phyloP scores from a whole-genome alignment of 2,113 vertebrate genomes.

The Cynoglossus semilaevis region DNA sequence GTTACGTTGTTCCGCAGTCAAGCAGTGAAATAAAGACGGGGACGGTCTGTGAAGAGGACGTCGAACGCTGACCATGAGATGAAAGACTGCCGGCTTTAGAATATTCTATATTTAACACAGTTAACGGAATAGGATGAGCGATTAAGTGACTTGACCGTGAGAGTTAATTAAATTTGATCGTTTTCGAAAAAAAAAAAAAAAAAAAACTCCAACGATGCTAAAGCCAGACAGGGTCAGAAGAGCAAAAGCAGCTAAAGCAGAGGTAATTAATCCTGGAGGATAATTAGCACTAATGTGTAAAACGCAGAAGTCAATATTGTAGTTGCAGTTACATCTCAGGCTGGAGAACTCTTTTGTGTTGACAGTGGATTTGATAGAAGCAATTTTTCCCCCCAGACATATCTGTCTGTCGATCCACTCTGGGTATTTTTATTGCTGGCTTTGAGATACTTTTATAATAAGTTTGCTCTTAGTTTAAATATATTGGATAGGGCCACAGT shows the following conservation, averaged over 20 bases:
- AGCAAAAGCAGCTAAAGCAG: slow-evolving; percentile 19
- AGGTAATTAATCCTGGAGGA: slow-evolving; percentile 24
- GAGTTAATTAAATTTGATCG: slow-evolving; percentile 55
- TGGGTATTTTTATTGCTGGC: no score
- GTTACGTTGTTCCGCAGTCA: no score
- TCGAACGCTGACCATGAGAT: slow-evolving; percentile 25
- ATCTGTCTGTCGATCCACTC: no score
- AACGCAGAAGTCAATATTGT: slow-evolving; percentile 11
- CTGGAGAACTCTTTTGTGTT: slow-evolving; percentile 15
- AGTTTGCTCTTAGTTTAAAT: no score
- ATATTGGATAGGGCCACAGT: no score
- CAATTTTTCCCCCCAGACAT: no score
- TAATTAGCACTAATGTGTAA: slow-evolving; percentile 1
- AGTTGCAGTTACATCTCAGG: slow-evolving; percentile 20
- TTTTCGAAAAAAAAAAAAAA: slow-evolving; percentile 28
- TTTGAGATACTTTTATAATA: no score
- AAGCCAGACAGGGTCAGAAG: slow-evolving; percentile 39
- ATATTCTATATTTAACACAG: slow-evolving; percentile 37
- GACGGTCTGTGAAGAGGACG: no score
- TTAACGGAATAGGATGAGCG: slow-evolving; percentile 28
- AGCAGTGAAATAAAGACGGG: no score
- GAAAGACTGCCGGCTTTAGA: slow-evolving; percentile 29
- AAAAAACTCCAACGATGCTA: slow-evolving; percentile 52
- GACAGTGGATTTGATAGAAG: not conserved
- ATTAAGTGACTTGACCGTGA: slow-evolving; percentile 42